Conservation (phyloP, 2,797 vertebrate genomes). For the Perodicticus potto region DNA sequence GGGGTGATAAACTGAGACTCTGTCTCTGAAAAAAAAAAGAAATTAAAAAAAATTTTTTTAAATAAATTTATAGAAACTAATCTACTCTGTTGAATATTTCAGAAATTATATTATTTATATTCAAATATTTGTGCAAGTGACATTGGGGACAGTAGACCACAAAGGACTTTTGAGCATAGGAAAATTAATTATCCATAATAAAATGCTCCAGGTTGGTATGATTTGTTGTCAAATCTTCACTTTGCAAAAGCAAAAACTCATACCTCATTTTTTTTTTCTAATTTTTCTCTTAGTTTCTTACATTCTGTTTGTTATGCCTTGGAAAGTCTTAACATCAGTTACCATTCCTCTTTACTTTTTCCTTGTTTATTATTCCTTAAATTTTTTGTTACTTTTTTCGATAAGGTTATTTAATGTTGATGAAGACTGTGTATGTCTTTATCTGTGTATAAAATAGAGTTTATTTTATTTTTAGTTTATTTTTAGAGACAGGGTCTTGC, state of each 20-base stretch:
- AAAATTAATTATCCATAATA: background rate
- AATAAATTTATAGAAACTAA: background rate
- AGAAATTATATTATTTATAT: background rate
- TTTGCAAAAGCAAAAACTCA: constrained; percentile 19
- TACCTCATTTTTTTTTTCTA: background rate
- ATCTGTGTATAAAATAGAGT: background rate
- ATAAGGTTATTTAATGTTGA: background rate
- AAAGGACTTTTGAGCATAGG: background rate
- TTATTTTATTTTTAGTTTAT: no score
- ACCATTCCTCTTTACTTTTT: background rate
- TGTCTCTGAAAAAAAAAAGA: no score
- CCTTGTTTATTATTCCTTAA: background rate
- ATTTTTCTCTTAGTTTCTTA: background rate
- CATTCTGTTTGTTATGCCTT: background rate
- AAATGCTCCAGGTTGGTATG: background rate
- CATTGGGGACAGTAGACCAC: background rate
- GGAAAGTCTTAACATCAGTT: background rate
- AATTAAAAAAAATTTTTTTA: no score
- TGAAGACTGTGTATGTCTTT: background rate
- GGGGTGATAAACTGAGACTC: no score
- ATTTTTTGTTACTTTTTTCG: background rate
- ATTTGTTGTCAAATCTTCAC: background rate
- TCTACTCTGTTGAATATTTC: background rate
- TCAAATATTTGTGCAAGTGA: background rate
- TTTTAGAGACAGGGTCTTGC: no score